Conservation (phyloP, 1,140 invertebrate species). For the Scaptomyza graminum region DNA sequence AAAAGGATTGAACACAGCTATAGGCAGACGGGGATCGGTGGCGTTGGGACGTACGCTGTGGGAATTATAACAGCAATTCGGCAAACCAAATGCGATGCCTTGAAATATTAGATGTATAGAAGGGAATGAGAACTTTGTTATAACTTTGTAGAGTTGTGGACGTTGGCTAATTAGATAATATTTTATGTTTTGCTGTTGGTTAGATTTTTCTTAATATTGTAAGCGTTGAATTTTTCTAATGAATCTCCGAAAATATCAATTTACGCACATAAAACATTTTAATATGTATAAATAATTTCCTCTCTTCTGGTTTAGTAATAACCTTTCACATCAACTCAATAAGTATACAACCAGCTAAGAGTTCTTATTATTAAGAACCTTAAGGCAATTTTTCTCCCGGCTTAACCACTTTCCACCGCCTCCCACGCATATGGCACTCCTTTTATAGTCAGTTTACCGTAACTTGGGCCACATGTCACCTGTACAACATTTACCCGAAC, state of each 20-base stretch:
- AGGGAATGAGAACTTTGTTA: slow-evolving; percentile 3
- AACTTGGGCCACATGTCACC: slow-evolving; percentile 65
- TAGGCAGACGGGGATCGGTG: background rate
- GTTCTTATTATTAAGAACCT: background rate
- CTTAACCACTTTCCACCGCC: background rate
- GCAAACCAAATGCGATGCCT: slow-evolving; percentile 8
- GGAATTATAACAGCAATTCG: slow-evolving; percentile 14
- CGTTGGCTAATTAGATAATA: background rate
- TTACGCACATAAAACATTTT: no score
- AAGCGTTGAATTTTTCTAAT: no score
- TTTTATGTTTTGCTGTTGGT: background rate
- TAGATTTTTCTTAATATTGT: no score
- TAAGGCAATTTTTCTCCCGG: background rate
- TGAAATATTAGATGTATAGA: background rate
- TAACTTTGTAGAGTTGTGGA: background rate
- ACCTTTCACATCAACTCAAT: background rate
- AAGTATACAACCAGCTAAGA: background rate
- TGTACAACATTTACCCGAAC: slow-evolving; percentile 35
- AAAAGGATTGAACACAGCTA: background rate
- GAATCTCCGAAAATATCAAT: no score
- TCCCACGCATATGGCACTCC: background rate
- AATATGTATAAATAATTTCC: no score
- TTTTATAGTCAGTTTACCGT: slow-evolving; percentile 12
- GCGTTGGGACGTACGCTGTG: no score
- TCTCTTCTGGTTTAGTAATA: no score